Conservation (phyloP, 1,140 invertebrate genomes). For the Polyergus mexicanus region DNA sequence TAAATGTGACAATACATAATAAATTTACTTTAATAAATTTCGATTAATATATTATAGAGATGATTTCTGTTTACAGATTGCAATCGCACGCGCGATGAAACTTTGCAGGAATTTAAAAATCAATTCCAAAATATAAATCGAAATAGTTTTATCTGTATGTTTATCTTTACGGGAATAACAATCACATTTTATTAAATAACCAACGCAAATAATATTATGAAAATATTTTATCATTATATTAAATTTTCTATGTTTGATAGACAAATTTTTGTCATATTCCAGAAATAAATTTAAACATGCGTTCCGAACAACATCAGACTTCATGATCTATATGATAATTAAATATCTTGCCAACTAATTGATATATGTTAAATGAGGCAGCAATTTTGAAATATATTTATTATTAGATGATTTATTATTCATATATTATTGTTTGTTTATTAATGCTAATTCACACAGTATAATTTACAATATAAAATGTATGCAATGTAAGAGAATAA, state of each 20-base stretch:
- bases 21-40: conserved; percentile 1
- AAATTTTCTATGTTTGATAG: neutral
- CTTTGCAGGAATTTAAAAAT: neutral
- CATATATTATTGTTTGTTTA: neutral
- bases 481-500: neutral
- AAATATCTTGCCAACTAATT: neutral
- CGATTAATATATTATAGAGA: neutral
- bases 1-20: neutral
- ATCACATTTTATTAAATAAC: neutral
- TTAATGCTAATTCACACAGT: neutral
- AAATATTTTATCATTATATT: neutral
- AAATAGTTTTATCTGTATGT: neutral
- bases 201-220: neutral
- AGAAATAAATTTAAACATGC: conserved; percentile 1
- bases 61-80: neutral
- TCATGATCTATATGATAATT: conserved; percentile 10
- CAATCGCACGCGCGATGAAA: neutral
- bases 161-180: neutral
- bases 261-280: neutral
- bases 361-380: neutral
- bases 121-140: neutral
- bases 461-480: neutral
- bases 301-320: neutral
- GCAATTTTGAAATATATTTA: neutral
- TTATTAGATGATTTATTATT: conserved; percentile 7